Conservation (phyloP, 2,888 invertebrate genomes). For the Chouioia cunea region DNA sequence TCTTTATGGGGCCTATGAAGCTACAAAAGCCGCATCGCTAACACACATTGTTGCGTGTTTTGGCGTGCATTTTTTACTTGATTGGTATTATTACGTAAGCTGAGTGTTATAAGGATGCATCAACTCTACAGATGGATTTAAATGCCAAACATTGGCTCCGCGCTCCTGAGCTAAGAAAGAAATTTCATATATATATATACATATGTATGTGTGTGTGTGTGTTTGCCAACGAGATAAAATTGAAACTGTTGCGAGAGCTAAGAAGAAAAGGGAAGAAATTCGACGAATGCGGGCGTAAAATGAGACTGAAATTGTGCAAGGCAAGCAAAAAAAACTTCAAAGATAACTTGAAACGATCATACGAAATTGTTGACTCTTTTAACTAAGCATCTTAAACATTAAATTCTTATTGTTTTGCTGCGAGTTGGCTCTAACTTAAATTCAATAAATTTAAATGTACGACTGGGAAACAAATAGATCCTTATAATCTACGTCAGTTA, state of each 20-base stretch:
- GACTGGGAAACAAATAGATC: too few species aligned
- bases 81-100: slow-evolving; percentile 47
- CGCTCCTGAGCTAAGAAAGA: slow-evolving; percentile 21
- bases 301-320: background rate
- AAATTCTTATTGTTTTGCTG: too few species aligned
- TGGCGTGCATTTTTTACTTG: slow-evolving; percentile 43
- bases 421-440: too few species aligned
- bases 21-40: slow-evolving; percentile 1
- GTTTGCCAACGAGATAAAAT: background rate
- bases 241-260: background rate
- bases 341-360: too few species aligned
- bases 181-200: background rate
- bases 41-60: slow-evolving; percentile 19
- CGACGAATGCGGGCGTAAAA: background rate
- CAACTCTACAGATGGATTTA: slow-evolving; percentile 34
- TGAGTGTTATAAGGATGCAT: slow-evolving; percentile 44
- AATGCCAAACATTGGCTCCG: slow-evolving; percentile 44
- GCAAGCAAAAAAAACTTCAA: background rate
- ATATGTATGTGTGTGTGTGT: background rate
- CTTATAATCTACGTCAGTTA: too few species aligned
- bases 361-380: too few species aligned
- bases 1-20: background rate
- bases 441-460: too few species aligned
- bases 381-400: too few species aligned
- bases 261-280: background rate